Conservation (phyloP, 2,113 vertebrate species). For the Anoplopoma fimbria region DNA sequence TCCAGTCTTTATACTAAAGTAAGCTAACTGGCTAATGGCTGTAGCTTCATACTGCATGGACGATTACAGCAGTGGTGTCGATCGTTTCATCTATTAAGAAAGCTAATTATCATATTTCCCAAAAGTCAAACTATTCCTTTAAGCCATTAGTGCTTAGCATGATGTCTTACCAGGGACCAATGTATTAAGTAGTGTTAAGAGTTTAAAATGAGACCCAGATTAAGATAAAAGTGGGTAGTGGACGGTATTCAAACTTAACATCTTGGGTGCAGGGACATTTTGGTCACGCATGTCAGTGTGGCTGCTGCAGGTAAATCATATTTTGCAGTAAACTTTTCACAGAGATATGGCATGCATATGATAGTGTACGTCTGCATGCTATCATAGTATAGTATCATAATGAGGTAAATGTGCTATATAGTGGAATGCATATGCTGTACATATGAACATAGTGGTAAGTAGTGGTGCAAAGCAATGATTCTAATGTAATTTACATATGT, state of each 20-base stretch:
- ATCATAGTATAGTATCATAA: slow-evolving; percentile 58
- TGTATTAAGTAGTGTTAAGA: background rate
- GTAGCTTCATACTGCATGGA: background rate
- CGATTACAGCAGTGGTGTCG: background rate
- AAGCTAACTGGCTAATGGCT: background rate
- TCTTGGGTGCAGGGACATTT: slow-evolving; percentile 29
- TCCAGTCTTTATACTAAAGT: background rate
- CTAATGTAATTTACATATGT: slow-evolving; percentile 51
- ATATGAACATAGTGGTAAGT: slow-evolving; percentile 75
- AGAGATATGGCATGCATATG: slow-evolving; percentile 57
- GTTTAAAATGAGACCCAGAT: slow-evolving; percentile 20
- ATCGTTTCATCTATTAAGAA: background rate
- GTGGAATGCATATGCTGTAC: slow-evolving; percentile 74
- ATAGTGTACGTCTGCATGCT: slow-evolving; percentile 59
- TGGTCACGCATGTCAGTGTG: slow-evolving; percentile 30
- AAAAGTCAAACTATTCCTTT: slow-evolving; percentile 23
- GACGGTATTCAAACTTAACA: slow-evolving; percentile 10
- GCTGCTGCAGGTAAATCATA: slow-evolving; percentile 29
- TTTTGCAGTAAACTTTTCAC: slow-evolving; percentile 59
- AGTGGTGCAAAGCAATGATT: slow-evolving; percentile 54
- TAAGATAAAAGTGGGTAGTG: slow-evolving; percentile 7
- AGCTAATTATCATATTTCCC: background rate
- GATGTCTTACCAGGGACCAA: slow-evolving; percentile 4
- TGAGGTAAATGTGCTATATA: slow-evolving; percentile 77
- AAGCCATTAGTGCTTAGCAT: slow-evolving; percentile 9